A percentile compares a stretch with the other conserved stretches of the same genome.
phyloP scores from a whole-genome alignment of 2,888 invertebrate species.

The Tupiocoris notatus region DNA sequence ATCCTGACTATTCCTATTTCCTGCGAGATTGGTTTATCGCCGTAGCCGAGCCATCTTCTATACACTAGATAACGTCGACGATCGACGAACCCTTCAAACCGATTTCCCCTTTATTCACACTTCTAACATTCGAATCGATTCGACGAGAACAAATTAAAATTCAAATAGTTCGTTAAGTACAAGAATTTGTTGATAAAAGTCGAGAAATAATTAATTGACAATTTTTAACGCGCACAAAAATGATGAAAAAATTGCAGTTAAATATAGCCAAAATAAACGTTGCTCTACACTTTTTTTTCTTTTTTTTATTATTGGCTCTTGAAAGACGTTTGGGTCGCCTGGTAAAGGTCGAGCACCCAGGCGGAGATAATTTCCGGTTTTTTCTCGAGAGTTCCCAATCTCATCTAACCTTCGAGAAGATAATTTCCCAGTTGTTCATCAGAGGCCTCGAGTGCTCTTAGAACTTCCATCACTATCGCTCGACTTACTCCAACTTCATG shows the following conservation, averaged over 20 bases:
- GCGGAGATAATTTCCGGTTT: not conserved
- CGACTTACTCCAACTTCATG: no score
- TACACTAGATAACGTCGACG: not conserved
- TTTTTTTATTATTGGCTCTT: not conserved
- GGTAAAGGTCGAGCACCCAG: no score
- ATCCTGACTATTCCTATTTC: not conserved
- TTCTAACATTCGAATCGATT: not conserved
- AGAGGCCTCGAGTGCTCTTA: not conserved
- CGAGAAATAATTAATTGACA: no score
- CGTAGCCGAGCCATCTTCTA: no score
- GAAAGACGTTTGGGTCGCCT: not conserved
- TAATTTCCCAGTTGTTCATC: not conserved
- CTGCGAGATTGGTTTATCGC: no score
- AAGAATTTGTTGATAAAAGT: no score
- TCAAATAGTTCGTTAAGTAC: no score
- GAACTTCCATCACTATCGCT: no score
- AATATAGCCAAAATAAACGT: no score
- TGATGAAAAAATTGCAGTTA: not conserved
- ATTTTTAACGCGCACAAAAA: no score
- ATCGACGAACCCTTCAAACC: not conserved
- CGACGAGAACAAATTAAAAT: no score
- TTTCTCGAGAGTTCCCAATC: not conserved
- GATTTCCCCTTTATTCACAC: not conserved
- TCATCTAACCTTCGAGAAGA: not conserved
- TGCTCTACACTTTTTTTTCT: no score